phyloP scores from a whole-genome alignment of 2,888 invertebrate species.

The Tachystola acroxantha region DNA sequence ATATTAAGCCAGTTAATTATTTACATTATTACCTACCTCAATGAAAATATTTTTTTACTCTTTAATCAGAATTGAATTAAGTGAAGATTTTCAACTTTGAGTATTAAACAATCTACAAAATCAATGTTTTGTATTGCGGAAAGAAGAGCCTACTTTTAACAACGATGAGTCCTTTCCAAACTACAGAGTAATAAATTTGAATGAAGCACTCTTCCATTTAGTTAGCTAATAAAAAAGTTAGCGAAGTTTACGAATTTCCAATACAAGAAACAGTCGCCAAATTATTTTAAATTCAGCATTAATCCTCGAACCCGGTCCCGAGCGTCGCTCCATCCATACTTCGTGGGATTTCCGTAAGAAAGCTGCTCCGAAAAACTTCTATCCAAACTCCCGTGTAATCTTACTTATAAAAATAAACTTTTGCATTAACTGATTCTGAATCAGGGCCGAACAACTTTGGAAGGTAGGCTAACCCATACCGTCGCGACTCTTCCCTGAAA shows the following conservation, averaged over 20 bases:
- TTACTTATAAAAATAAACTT: slow-evolving; percentile 80
- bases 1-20: slow-evolving; percentile 46
- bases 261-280: slow-evolving; percentile 51
- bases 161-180: background rate
- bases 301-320: slow-evolving; percentile 60
- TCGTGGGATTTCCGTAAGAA: slow-evolving; percentile 70
- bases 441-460: slow-evolving; percentile 58
- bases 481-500: slow-evolving; percentile 45
- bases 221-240: slow-evolving; percentile 23
- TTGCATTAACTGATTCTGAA: slow-evolving; percentile 78
- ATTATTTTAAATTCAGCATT: slow-evolving; percentile 72
- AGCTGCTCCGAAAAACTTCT: slow-evolving; percentile 67
- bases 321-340: slow-evolving; percentile 65
- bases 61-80: too few species aligned
- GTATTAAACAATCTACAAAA: too few species aligned
- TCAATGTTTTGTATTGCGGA: too few species aligned
- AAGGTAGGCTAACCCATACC: slow-evolving; percentile 57
- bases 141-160: background rate
- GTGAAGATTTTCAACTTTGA: too few species aligned
- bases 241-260: slow-evolving; percentile 48
- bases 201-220: slow-evolving; percentile 3
- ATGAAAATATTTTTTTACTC: too few species aligned
- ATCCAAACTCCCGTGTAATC: slow-evolving; percentile 72
- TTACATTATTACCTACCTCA: slow-evolving; percentile 16
- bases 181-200: background rate